Percentiles rank a stretch among this genome's conserved stretches.
Conservation (phyloP, 1,140 invertebrate genomes). For the Dreissena polymorpha region DNA sequence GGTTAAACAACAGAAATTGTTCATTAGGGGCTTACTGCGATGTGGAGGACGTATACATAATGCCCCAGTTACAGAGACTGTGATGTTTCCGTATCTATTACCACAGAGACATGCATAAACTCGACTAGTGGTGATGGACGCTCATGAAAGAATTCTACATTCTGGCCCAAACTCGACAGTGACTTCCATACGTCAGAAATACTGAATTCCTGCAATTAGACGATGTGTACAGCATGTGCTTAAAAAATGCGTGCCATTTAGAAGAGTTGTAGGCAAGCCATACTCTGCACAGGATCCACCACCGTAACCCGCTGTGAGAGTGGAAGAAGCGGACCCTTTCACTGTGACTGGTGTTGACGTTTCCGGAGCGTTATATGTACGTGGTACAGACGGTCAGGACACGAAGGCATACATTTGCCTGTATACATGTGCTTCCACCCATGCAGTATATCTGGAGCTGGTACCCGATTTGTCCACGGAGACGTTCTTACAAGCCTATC, state of each 20-base stretch:
- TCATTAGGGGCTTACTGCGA: not conserved
- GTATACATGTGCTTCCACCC: slow-evolving; percentile 12
- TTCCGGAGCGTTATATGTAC: not conserved
- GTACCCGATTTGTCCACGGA: slow-evolving; percentile 1
- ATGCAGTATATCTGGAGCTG: slow-evolving; percentile 13
- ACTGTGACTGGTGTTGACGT: slow-evolving; percentile 19
- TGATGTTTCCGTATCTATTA: slow-evolving; percentile 10
- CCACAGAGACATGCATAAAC: slow-evolving; percentile 12
- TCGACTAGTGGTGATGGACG: not conserved
- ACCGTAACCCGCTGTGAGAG: not conserved
- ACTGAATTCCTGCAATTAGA: slow-evolving; percentile 17
- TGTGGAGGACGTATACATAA: slow-evolving; percentile 16
- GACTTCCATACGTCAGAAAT: slow-evolving; percentile 9
- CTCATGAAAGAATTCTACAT: slow-evolving; percentile 3
- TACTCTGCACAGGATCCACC: slow-evolving; percentile 4
- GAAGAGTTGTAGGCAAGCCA: not conserved
- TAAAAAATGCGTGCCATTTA: not conserved
- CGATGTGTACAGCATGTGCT: slow-evolving; percentile 2
- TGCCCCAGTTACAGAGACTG: not conserved
- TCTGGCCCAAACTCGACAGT: not conserved
- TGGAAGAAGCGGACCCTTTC: not conserved
- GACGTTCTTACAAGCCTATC: slow-evolving; percentile 7
- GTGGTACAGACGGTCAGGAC: not conserved
- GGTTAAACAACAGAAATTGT: not conserved
- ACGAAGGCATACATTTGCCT: slow-evolving; percentile 13